phyloP scores from a whole-genome alignment of 2,113 vertebrate genomes.

The Cephalopterus ornatus region DNA sequence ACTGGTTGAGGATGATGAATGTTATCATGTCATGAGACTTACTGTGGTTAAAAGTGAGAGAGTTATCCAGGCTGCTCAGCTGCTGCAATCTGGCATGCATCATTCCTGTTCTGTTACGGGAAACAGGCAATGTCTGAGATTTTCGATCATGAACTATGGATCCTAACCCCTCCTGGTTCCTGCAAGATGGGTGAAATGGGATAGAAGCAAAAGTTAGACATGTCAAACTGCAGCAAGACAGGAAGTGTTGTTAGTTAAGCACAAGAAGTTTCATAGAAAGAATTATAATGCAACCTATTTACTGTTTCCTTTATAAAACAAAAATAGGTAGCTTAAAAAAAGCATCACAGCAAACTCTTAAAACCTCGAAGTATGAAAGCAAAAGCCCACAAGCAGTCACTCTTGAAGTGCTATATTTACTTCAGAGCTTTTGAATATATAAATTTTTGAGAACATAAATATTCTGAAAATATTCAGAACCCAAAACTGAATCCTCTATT shows the following conservation, averaged over 20 bases:
- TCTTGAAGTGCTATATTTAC: conserved; percentile 6
- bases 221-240: conserved; percentile 74
- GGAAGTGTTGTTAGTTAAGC: conserved; percentile 83
- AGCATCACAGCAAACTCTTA: conserved; percentile 33
- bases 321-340: conserved; percentile 32
- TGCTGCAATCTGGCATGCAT: conserved; percentile 99
- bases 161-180: conserved; percentile 98
- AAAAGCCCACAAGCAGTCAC: conserved; percentile 25
- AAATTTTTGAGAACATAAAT: background rate
- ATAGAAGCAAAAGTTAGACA: conserved; percentile 86
- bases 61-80: conserved; percentile 99
- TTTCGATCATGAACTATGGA: conserved; percentile 96
- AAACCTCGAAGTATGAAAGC: conserved; percentile 47
- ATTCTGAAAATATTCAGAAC: conserved; percentile 46
- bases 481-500: background rate
- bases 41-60: conserved; percentile 99
- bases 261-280: conserved; percentile 23
- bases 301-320: conserved; percentile 23
- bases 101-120: conserved; percentile 98
- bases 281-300: conserved; percentile 17
- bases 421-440: background rate
- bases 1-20: conserved; percentile 62
- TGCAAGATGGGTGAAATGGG: conserved; percentile 91
- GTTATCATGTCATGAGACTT: conserved; percentile 81
- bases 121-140: conserved; percentile 99